Evolutionary conservation across 2,888 invertebrate genomes (phyloP), one percentile per base, ranked within the genome.

Genomic region (Neocrepidodera transversa): DNA sequence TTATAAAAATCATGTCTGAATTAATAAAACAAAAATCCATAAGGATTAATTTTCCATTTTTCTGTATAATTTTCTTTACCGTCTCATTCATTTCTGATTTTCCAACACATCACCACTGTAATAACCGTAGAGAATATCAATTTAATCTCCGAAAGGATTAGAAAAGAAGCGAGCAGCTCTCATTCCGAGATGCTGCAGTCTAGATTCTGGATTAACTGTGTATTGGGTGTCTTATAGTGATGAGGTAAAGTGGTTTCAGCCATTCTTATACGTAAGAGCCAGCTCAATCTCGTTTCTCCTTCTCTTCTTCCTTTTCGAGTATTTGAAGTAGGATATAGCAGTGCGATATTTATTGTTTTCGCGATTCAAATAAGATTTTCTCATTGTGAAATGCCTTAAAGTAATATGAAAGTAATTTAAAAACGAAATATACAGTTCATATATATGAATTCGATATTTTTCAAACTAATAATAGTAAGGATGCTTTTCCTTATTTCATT

Each of bases 141-240:
- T 57, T 60, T 57, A 60, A 60, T 60, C 60, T 54, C 20, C 50
- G 20, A 47, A 56, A 50, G 56, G 60, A 60, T 56, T 60, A 60
- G 51, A 60, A 51, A 56, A 43, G 54, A 60, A 56, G 47, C 45
- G 45, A 53, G 42, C 40, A 17, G 47, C 58, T 32, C 48, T 48
- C 58, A 53, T 48, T 32, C 43, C 47, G 52, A 40, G 28, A 42
- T 30, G 47, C 52, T 58, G 52, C 58, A 58, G 58, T 58, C 58
- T 58, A 35, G 58, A 51, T 47, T 58, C 51, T 28, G 48, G 58
- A 58, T 58, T 58, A 53, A 58, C 58, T 52, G 58, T 58, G 53
- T 58, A 58, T 58, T 58, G 51, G 52, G 58, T 52, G 58, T 52
- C 58, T 58, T 52, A 58, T 48, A 58, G 58, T 58, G 60, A 60